These are phyloP conservation scores for Micronisus gabar DNA, from an alignment of 2,113 vertebrate species.

Conservation along the genomic window DNA sequence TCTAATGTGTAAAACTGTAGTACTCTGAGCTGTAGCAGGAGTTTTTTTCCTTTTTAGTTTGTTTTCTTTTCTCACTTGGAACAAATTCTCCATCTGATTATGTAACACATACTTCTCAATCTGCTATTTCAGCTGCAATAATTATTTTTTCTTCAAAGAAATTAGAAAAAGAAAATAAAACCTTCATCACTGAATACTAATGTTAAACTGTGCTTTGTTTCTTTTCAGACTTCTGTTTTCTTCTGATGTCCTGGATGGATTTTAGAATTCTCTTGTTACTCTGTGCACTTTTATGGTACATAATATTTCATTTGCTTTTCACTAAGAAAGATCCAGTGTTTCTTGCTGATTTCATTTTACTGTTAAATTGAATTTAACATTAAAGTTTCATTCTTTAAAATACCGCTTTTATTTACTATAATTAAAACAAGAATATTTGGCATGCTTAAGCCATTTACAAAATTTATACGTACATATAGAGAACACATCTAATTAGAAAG, in stretches of 20 bases:
- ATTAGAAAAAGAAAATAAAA: background rate
- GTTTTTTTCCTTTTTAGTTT: background rate
- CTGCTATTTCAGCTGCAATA: background rate
- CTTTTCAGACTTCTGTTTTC: background rate
- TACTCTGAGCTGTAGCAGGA: background rate
- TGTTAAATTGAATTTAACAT: constrained; percentile 35
- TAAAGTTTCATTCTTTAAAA: constrained; percentile 14
- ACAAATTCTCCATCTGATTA: background rate
- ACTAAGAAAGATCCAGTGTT: background rate
- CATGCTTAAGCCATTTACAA: constrained; percentile 39
- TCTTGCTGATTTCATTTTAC: background rate
- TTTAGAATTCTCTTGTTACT: background rate
- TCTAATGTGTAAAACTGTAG: background rate
- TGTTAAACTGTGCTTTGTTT: background rate
- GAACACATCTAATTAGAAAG: constrained; percentile 47
- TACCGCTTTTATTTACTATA: constrained; percentile 42
- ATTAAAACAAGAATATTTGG: constrained; percentile 64
- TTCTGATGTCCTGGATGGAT: background rate
- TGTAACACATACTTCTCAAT: background rate
- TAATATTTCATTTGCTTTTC: background rate
- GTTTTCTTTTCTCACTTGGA: background rate
- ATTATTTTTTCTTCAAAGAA: background rate
- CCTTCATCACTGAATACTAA: background rate
- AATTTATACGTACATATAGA: constrained; percentile 21
- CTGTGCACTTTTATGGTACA: background rate